Evolutionary conservation across 2,797 vertebrate species (phyloP).

Genomic region (Emydoidea blandingii): DNA sequence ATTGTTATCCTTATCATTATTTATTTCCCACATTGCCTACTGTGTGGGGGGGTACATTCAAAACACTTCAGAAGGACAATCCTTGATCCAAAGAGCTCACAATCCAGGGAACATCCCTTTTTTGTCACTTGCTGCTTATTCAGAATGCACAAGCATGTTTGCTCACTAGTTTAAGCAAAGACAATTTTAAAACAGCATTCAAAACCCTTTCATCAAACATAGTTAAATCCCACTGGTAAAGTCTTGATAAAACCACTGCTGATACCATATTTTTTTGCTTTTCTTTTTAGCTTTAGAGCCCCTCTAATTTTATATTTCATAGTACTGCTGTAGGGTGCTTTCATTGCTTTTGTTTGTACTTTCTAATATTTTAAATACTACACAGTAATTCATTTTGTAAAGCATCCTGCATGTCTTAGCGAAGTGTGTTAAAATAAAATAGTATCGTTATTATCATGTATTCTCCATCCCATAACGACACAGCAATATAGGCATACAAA

Average conservation of each 20-base stretch:
- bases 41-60: background rate
- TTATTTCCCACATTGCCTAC: background rate
- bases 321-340: conserved; percentile 10
- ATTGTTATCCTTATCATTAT: background rate
- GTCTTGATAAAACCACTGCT: background rate
- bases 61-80: background rate
- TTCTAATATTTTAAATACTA: conserved; percentile 48
- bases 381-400: conserved; percentile 22
- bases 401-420: background rate
- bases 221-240: background rate
- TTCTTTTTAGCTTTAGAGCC: conserved; percentile 40
- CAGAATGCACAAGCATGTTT: background rate
- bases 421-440: background rate
- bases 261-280: conserved; percentile 10
- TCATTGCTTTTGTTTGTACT: conserved; percentile 34
- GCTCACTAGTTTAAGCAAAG: background rate
- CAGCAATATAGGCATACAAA: conserved; percentile 2
- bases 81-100: background rate
- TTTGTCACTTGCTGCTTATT: background rate
- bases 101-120: background rate
- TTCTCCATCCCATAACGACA: background rate
- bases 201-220: background rate
- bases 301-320: background rate
- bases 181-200: background rate
- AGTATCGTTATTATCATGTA: background rate